Conservation (phyloP, 2,797 vertebrate genomes). For the Podargus strigoides region DNA sequence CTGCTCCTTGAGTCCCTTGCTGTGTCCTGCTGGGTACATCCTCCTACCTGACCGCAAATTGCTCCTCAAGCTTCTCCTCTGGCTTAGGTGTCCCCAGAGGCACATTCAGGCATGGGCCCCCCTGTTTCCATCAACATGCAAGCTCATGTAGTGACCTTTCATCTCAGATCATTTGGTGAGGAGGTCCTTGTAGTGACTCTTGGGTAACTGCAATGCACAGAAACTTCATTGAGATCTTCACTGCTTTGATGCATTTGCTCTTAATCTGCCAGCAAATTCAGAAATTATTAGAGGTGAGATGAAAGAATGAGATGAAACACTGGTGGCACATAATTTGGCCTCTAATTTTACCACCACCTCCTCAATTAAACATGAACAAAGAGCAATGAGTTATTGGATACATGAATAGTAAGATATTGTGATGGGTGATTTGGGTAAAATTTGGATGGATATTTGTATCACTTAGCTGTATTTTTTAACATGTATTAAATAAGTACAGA, state of each 20-base stretch:
- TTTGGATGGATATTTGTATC: not conserved
- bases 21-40: not conserved
- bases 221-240: not conserved
- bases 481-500: not conserved
- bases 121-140: not conserved
- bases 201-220: not conserved
- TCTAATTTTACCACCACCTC: not conserved
- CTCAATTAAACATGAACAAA: not conserved
- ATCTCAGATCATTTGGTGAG: not conserved
- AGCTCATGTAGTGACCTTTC: not conserved
- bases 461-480: not conserved
- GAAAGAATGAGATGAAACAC: not conserved
- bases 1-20: accelerated
- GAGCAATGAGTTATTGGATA: not conserved
- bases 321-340: not conserved
- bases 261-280: not conserved
- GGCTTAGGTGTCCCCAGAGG: not conserved
- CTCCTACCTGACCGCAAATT: accelerated
- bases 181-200: not conserved
- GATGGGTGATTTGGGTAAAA: not conserved
- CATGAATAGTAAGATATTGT: no score
- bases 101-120: accelerated
- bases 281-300: not conserved
- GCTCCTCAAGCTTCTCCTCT: not conserved
- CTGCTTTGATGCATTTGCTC: not conserved